Base-by-base conservation (phyloP, 2,797 vertebrate species). In the Megaceryle alcyon region DNA sequence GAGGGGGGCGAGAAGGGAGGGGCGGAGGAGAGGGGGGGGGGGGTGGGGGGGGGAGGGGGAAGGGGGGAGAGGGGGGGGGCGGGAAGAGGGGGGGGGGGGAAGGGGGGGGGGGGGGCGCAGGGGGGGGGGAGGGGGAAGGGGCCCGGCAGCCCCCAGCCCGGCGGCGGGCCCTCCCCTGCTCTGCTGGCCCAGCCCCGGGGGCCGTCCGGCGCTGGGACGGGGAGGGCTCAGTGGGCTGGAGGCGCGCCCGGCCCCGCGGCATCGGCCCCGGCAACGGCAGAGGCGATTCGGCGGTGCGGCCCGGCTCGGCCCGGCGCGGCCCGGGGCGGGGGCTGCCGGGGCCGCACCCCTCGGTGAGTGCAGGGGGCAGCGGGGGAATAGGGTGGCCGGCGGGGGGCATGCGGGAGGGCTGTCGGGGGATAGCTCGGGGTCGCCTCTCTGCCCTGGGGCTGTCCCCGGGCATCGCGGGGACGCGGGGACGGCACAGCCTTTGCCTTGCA, bases 131-230 rank as follows among this genome's bases (percentile, higher is more conserved):
- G 13, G 35, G 35, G 39, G 12, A 20, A 46, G 28, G 39, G 48
- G n/a, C 54, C 17, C 54, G 20, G n/a, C 60, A 48, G 90, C 64
- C 90, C 92, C 85, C 17, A 11, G 33, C 57, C 63, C 71, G 8
- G 28, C 23, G 14, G 18, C 56, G 46, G 35, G 61, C 77, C 68
- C 12, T 85, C 68, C 90, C 56, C 44, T 48, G 68, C 31, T 8
- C n/a, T 41, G 49, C 78, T 93, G 91, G 91, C 91, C 88, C 82
- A 37, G 70, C 70, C 90, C 92, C 73, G 25, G 51, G 37, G 64
- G 70, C 29, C 33, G 56, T 53, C 54, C 72, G 53, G 86, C 23
- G 44, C 71, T 35, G 49, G 71, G 93, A 25, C 64, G 83, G 82
- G 86, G 86, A 84, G 90, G 71, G 41, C 72, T 71, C 60, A 54